phyloP scores from a whole-genome alignment of 2,113 vertebrate species.

The Xiphias gladius region DNA sequence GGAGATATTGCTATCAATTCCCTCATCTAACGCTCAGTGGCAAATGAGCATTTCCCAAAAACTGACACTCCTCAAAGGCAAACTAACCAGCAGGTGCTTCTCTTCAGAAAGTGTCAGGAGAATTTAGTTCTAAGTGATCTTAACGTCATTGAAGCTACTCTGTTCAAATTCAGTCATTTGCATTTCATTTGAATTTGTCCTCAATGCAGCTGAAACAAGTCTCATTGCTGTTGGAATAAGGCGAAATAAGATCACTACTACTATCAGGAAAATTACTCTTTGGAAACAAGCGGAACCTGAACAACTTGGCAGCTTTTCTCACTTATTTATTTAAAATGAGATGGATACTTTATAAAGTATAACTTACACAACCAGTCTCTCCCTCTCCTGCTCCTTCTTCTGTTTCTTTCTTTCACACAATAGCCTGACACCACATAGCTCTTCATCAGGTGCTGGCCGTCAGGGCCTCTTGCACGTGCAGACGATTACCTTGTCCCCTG shows the following conservation, averaged over 20 bases:
- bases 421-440: conserved; percentile 89
- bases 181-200: conserved; percentile 6
- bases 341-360: conserved; percentile 53
- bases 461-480: conserved; percentile 87
- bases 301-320: conserved; percentile 39
- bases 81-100: not conserved
- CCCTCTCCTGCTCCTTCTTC: conserved; percentile 20
- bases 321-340: conserved; percentile 50
- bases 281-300: conserved; percentile 27
- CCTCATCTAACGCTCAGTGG: not conserved
- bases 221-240: conserved; percentile 28
- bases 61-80: not conserved
- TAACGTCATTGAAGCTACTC: conserved; percentile 13
- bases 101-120: not conserved
- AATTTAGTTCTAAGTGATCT: not conserved
- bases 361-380: not conserved
- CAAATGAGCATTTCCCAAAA: not conserved
- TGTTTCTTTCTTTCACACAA: conserved; percentile 45
- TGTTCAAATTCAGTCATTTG: conserved; percentile 10
- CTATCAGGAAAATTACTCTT: conserved; percentile 32
- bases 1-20: not conserved
- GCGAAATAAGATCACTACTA: conserved; percentile 15
- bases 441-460: conserved; percentile 96
- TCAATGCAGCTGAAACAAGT: conserved; percentile 16
- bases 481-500: conserved; percentile 97